Percentiles rank a stretch among this genome's conserved stretches.
These are phyloP conservation scores for Cochlearius cochlearius DNA, from an alignment of 2,113 vertebrate species.

Conservation along the genomic window DNA sequence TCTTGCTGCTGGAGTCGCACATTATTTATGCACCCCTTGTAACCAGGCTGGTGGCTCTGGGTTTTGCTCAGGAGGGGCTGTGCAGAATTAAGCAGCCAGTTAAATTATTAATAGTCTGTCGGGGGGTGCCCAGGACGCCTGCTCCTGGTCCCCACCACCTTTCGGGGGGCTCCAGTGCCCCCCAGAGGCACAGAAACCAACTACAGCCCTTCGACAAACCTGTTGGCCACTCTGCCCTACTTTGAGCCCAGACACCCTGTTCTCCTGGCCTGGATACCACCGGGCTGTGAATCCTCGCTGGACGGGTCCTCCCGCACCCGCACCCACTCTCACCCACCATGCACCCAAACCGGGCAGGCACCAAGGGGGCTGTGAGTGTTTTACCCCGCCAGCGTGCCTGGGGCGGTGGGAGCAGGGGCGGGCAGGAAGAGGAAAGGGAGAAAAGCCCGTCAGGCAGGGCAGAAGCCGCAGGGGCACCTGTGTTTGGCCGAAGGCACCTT, in stretches of 20 bases:
- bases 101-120: slow-evolving; percentile 20
- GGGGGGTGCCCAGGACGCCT: background rate
- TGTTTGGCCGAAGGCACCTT: background rate
- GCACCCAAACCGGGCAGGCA: accelerated
- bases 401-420: background rate
- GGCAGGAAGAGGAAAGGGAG: background rate
- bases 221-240: background rate
- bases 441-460: accelerated
- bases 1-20: background rate
- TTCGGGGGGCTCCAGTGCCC: slow-evolving; percentile 39
- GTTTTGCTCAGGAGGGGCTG: background rate
- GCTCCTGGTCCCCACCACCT: background rate
- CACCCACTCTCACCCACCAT: accelerated
- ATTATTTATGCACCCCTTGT: background rate
- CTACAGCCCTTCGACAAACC: background rate
- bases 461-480: background rate
- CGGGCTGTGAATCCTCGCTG: accelerated
- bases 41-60: background rate
- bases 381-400: accelerated
- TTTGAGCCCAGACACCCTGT: background rate
- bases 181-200: slow-evolving; percentile 31
- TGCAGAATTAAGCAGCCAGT: background rate
- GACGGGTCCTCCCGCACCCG: accelerated
- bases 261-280: background rate
- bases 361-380: background rate